Evolutionary conservation across 2,113 vertebrate species (phyloP), one percentile per base, ranked within the genome.

Genomic region (Melanerpes aurifrons): DNA sequence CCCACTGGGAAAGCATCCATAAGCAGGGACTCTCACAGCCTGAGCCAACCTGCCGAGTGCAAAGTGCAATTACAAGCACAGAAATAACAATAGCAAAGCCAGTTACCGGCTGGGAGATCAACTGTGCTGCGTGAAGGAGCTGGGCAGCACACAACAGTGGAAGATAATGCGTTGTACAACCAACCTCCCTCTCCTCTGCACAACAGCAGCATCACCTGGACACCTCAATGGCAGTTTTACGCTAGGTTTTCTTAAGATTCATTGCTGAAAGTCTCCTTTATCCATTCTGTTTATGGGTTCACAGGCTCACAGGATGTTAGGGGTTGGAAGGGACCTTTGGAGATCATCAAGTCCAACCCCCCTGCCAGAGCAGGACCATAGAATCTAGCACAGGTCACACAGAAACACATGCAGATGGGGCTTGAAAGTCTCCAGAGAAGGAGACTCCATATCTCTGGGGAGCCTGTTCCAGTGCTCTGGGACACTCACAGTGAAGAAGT

Each of bases 1-100:
- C 77, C 63, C 5, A 0, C 2, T 76, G 82, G 81, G 78, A 96
- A 94, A 79, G 62, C 63, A 79, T 35, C 64, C 2, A 1, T 28
- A 67, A 79, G 69, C 81, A 72, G 78, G 56, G 71, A 74, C 92
- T 87, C 87, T 94, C 84, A 62, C 24, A 82, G 84, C 15, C 74
- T 79, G 63, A 91, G 68, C 74, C 63, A 92, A 35, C 66, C 63
- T 88, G 50, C 35, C 0, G 1, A 82, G 79, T 80, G 86, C 85
- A 17, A 74, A 75, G 64, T 32, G 61, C 79, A 77, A 77, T 71
- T 87, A 80, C 37, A 77, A 61, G 32, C 75, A 77, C 8, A 82
- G 66, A 82, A 81, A 54, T 61, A 76, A 93, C 84, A 93, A 92
- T 6, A 32, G 72, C 32, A 94, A 40, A 93, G 77, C 57, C 3